Base-by-base conservation (phyloP, 1,140 invertebrate genomes). In the Euborellia annulipes region DNA sequence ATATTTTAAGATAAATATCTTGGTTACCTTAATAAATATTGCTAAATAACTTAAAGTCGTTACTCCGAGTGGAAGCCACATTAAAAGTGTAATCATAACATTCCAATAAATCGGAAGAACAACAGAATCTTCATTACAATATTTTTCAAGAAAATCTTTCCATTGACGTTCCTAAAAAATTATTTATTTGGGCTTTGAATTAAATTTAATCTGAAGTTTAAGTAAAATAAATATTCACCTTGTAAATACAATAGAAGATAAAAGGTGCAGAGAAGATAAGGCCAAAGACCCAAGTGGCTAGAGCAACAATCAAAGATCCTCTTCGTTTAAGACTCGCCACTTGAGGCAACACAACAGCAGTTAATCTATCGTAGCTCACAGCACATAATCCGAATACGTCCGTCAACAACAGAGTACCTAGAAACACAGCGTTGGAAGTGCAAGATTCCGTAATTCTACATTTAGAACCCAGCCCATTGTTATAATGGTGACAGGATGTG, bases 321-420 rank as follows among this genome's bases (percentile, higher is more conserved):
- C 63, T 62, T 23, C 68, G 64, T 1, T 73, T 78, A 51, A 84
- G 59, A 52, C 76, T 65, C 4, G 71, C 73, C 55, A 82, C 71
- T 54, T 73, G 61, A 11, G 84, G 81, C 48, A 83, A 64, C 0
- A 82, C 77, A 19, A 89, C 82, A 4, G 82, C 82, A 7, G 82
- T 76, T 13, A 89, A 68, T 17, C 85, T 69, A 58, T 90, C 84
- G 44, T 85, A 79, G n/a, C 79, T 86, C 22, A 90, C 81, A 3
- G 76, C 68, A 14, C 82, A 78, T 36, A 91, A 65, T 27, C 79
- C 85, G 36, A 83, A 76, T 0, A 89, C 81, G 42, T 77, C 78
- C 2, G 75, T 71, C 23, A 86, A 60, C 2, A 85, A 63, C 38
- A 82, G 66, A 2, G 74, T 65, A 40, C 71, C 76, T 78, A 54